phyloP scores from a whole-genome alignment of 2,113 vertebrate species.

The Pangasianodon gigas region DNA sequence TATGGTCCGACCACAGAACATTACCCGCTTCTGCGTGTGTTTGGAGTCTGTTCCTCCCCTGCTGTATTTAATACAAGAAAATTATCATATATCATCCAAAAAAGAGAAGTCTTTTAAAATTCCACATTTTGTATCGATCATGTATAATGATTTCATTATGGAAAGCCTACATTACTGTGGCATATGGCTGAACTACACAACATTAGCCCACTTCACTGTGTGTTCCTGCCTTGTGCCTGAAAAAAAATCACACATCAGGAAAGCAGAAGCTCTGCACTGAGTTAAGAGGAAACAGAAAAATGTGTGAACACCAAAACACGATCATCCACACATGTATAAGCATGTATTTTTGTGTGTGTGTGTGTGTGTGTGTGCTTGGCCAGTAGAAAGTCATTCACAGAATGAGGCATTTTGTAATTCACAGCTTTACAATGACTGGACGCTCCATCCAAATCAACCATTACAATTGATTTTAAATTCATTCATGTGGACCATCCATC shows the following conservation, averaged over 20 bases:
- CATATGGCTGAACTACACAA: slow-evolving; percentile 80
- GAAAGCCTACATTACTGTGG: slow-evolving; percentile 66
- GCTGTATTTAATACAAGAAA: slow-evolving; percentile 30
- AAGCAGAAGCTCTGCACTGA: slow-evolving; percentile 19
- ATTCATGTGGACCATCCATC: background rate
- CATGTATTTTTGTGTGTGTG: background rate
- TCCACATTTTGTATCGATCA: slow-evolving; percentile 61
- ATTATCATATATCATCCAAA: slow-evolving; percentile 10
- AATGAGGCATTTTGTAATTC: background rate
- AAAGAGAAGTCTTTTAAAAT: background rate
- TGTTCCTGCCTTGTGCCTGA: slow-evolving; percentile 71
- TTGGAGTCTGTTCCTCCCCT: slow-evolving; percentile 35
- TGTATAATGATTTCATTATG: slow-evolving; percentile 68
- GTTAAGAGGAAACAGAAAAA: slow-evolving; percentile 50
- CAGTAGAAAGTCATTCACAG: background rate
- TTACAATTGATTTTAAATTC: background rate
- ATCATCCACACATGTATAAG: background rate
- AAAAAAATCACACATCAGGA: slow-evolving; percentile 70
- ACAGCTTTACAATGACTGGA: background rate
- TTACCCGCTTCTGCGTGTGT: slow-evolving; percentile 36
- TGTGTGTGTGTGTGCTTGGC: background rate
- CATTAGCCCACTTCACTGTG: slow-evolving; percentile 75
- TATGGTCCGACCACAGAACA: slow-evolving; percentile 36
- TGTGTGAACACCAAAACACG: slow-evolving; percentile 40
- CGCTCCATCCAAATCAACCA: background rate